Evolutionary conservation across 1,140 invertebrate species (phyloP), one percentile per base, ranked within the genome.

Genomic region (Drosophila ambigua): DNA sequence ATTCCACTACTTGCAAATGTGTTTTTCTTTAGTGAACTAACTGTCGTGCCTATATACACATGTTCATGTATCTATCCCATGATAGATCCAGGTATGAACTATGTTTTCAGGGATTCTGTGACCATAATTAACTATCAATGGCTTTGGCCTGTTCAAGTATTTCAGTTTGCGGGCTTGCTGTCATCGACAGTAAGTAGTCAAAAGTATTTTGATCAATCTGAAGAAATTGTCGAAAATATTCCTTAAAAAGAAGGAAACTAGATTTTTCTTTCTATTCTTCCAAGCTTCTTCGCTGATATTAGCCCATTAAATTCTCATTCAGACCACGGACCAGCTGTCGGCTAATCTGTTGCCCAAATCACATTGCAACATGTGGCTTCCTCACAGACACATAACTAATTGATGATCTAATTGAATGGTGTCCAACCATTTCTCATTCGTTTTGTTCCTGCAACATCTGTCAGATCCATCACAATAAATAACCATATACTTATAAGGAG

Each of bases 401-500:
- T 84, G 72, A 84, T 79, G 67, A 69, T 84, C 55, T 69, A 85
- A 84, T 80, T 83, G 79, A 79, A 78, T 74, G 64, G 31, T 35
- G 26, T 15, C 7, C 28, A 46, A 64, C 58, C 59, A 57, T 57
- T 57, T 68, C 15, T 64, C 74, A 74, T 62, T 53, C 15, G 20
- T 45, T 60, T 44, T 64, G 52, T 73, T 57, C 48, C 59, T 45
- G n/a, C 54, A 82, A 48, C 76, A 76, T 61, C 80, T 84, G 80
- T 65, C 62, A 39, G 28, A 39, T 31, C 58, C 44, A 64, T 59
- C 55, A 80, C 64, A 79, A 84, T 84, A 84, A 84, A 85, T 85
- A 85, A 85, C 80, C 77, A 84, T 83, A 65, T 84, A 82, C 64
- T 76, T 79, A 77, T 85, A 73, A 11, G 73, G 71, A 51, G 77